Evolutionary conservation across 2,113 vertebrate genomes (phyloP).

Genomic region (Narcine bancroftii): DNA sequence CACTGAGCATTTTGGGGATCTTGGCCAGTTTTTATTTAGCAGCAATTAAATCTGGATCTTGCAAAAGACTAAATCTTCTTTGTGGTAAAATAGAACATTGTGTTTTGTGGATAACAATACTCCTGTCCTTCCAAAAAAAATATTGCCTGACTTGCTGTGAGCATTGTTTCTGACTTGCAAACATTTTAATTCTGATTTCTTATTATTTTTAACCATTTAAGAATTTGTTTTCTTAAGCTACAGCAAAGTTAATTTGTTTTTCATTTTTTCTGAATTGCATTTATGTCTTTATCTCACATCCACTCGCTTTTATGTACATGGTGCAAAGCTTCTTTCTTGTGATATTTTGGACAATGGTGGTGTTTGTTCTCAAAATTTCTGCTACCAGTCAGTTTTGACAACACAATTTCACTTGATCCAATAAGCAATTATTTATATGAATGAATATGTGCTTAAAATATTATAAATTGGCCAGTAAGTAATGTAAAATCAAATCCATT

Average conservation of each 20-base stretch:
- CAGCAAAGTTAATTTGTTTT: not conserved
- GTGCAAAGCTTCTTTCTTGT: not conserved
- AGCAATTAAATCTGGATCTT: not conserved
- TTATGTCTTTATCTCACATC: not conserved
- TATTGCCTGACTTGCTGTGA: not conserved
- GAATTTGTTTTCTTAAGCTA: not conserved
- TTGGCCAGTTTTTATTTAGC: not conserved
- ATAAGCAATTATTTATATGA: not conserved
- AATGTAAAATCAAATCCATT: not conserved
- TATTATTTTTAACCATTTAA: not conserved
- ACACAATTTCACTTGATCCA: not conserved
- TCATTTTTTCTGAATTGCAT: slow-evolving; percentile 2
- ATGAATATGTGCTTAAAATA: not conserved
- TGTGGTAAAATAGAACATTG: not conserved
- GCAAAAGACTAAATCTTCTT: not conserved
- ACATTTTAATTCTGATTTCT: not conserved
- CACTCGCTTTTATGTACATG: not conserved
- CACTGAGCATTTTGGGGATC: not conserved
- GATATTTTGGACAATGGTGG: not conserved
- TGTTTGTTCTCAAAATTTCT: not conserved
- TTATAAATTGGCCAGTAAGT: not conserved
- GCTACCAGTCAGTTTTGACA: not conserved
- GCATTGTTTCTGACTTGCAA: not conserved
- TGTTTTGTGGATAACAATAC: not conserved
- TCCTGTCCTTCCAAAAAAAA: not conserved